Base-by-base conservation (phyloP, 2,888 invertebrate genomes). In the Platycheirus albimanus region DNA sequence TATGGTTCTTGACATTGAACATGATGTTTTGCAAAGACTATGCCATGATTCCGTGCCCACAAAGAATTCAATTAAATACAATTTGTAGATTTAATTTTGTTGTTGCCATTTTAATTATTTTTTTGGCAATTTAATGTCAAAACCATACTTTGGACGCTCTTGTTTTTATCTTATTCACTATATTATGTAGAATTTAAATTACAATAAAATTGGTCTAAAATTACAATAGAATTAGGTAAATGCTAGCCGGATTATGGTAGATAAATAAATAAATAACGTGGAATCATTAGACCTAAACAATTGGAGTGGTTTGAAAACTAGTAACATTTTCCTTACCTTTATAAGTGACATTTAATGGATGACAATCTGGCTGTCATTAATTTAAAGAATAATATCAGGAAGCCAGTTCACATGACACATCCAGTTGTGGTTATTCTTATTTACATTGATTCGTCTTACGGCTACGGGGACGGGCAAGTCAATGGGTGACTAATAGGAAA, bases 11-110 rank as follows among this genome's bases (percentile, higher is more conserved):
- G 8, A 20, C 13, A 13, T 38, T 5, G 38, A 38, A 33, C 11
- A 6, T 54, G 17, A 52, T 19, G 33, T 17, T 13, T 54, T 20
- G 8, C 13, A 8, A 10, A 54, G 6, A 36, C 28, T 28, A 10
- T 51, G 51, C 28, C 43, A 30, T 33, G 13, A 20, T 5, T 38
- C 20, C 3, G 1, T 56, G 24, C 13, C 38, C 4, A 5, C 13
- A 13, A 20, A 20, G 24, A 24, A 3, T 13, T 41, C 56, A 56
- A 56, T 56, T 56, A 56, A 38, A 56, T 15, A 56, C 56, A 41
- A 56, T 41, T 56, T 56, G 41, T 24, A 15, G n/a, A n/a, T n/a
- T n/a, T n/a, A n/a, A n/a, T n/a, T n/a, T n/a, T n/a, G n/a, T n/a
- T n/a, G n/a, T n/a, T n/a, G n/a, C 6, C 36, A 24, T 13, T 33